Conservation (phyloP, 2,113 vertebrate genomes). For the Atlantisia rogersi region DNA sequence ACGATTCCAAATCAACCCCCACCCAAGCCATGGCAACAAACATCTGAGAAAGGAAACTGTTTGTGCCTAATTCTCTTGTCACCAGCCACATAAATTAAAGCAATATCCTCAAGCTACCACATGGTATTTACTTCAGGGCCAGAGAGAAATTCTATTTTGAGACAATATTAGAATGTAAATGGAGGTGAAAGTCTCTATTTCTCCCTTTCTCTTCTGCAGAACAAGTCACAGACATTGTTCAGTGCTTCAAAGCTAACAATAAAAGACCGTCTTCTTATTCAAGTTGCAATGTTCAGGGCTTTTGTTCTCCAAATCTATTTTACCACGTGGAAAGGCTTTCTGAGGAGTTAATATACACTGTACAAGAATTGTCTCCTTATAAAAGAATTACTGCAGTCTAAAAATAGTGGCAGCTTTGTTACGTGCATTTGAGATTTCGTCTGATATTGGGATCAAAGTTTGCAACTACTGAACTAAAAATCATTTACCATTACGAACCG, state of each 20-base stretch:
- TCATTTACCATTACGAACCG: background rate
- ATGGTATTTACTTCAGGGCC: background rate
- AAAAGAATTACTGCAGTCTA: conserved; percentile 24
- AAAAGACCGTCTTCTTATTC: conserved; percentile 49
- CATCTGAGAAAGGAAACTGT: background rate
- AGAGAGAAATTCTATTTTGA: conserved; percentile 53
- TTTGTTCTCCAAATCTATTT: conserved; percentile 69
- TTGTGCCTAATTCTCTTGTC: background rate
- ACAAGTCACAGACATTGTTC: conserved; percentile 40
- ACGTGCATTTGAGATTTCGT: background rate
- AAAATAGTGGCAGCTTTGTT: background rate
- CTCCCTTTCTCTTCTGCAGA: conserved; percentile 36
- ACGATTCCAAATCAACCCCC: background rate
- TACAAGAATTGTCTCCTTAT: background rate
- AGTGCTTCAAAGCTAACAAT: conserved; percentile 44
- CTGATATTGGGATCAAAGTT: conserved; percentile 36
- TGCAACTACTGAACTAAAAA: background rate
- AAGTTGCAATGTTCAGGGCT: conserved; percentile 12
- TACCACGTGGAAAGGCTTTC: conserved; percentile 47
- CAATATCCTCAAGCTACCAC: conserved; percentile 24
- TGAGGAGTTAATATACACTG: conserved; percentile 50
- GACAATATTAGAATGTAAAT: conserved; percentile 69
- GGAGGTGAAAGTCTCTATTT: conserved; percentile 35
- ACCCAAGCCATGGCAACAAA: background rate
- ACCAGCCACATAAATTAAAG: conserved; percentile 48